Evolutionary conservation across 2,888 invertebrate genomes (phyloP).

Genomic region (Drosophila algonquin): DNA sequence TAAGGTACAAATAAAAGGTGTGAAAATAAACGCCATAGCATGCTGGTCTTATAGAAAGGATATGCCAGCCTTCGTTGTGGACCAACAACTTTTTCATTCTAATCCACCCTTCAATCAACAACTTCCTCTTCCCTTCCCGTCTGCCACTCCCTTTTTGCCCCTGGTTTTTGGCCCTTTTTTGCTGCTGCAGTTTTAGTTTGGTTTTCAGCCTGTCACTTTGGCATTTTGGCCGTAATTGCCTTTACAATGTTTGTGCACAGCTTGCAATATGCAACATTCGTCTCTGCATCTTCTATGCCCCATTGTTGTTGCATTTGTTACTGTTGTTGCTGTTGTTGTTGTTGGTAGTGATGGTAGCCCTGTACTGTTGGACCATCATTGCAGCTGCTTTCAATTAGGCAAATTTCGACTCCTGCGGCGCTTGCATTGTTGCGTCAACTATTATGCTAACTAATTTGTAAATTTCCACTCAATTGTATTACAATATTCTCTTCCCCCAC

Average conservation of each 20-base stretch:
- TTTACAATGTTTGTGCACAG: conserved; percentile 52
- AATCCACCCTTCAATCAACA: conserved; percentile 19
- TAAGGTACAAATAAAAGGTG: too few species aligned
- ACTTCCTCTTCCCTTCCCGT: neutral
- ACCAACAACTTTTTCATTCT: conserved; percentile 24
- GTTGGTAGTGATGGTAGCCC: neutral
- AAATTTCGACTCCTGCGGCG: conserved; percentile 56
- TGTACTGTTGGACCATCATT: conserved; percentile 32
- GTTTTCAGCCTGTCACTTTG: conserved; percentile 52
- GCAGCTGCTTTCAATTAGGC: conserved; percentile 57
- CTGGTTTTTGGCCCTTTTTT: conserved; percentile 17
- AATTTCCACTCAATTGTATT: conserved; percentile 47
- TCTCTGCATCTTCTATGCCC: conserved; percentile 20
- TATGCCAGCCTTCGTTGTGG: conserved; percentile 21
- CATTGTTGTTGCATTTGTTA: conserved; percentile 8
- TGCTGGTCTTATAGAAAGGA: neutral
- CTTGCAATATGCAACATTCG: conserved; percentile 38
- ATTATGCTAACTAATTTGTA: conserved; percentile 62
- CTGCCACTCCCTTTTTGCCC: conserved; percentile 6
- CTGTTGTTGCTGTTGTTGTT: conserved; percentile 26
- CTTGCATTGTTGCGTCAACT: conserved; percentile 42
- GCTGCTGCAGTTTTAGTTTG: conserved; percentile 48
- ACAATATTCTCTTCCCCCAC: conserved; percentile 5
- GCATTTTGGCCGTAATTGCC: conserved; percentile 57
- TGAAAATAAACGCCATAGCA: too few species aligned